Base-by-base conservation (phyloP, 2,888 invertebrate genomes). In the Dryococelus australis region DNA sequence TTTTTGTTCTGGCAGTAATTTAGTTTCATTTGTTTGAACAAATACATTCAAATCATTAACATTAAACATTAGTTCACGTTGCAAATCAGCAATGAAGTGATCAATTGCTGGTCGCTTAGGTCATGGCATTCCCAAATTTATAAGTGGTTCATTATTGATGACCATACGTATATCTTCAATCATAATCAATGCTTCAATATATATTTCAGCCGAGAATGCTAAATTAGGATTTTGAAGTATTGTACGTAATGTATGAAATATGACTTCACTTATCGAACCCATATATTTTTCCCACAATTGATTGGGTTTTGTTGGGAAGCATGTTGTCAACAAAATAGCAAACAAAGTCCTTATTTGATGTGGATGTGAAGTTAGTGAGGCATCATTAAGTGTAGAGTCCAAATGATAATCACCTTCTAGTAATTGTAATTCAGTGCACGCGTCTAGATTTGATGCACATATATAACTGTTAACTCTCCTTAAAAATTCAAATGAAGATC, bases 371-470 rank as follows among this genome's bases (percentile, higher is more conserved):
- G n/a, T n/a, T n/a, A n/a, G n/a, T n/a, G n/a, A 47, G 47, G 90
- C 89, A 89, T 90, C 90, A 87, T 24, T 53, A 85, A 90, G 89
- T 88, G 89, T 90, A 47, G 85, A 27, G 51, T 90, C 89, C 90
- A 90, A 90, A 90, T 90, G 90, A 79, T 84, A 85, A 88, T 90
- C 91, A 88, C 91, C 90, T 89, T 91, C 91, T 35, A 91, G 90
- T 86, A 92, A 90, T 86, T 90, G 85, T 47, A 91, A 90, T 47
- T 87, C 87, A 89, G 90, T 89, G 89, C 91, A 92, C 27, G 92
- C 93, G 92, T 92, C 92, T 86, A 91, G 89, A 90, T 90, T 92
- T 87, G 92, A 91, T 43, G 80, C 89, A 88, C 89, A 91, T 85
- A 91, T 24, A 89, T 84, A 53, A 89, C 91, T 91, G 91, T 92